phyloP scores from a whole-genome alignment of 2,888 invertebrate species.

The Pandemis heparana region DNA sequence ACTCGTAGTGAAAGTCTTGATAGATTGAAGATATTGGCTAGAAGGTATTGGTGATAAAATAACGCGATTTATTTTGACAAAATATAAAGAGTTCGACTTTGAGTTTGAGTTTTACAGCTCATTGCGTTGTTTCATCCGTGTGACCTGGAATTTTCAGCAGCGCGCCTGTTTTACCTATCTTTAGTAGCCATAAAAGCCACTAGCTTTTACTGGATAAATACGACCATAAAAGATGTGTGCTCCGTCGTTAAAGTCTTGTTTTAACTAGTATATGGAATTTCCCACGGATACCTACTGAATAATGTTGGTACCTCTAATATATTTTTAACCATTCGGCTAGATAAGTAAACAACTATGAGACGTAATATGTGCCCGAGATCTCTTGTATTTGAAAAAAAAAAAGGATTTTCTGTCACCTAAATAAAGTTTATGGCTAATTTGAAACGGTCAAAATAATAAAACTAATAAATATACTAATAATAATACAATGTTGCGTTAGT shows the following conservation, averaged over 20 bases:
- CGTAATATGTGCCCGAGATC: background rate
- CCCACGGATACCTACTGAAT: background rate
- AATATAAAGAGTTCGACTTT: too few species aligned
- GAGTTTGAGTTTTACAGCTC: slow-evolving; percentile 16
- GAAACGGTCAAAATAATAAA: too few species aligned
- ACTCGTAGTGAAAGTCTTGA: too few species aligned
- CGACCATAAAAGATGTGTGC: slow-evolving; percentile 21
- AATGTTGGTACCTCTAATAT: background rate
- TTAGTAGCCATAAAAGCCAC: slow-evolving; percentile 37
- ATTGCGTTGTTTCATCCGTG: slow-evolving; percentile 29
- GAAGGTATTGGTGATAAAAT: background rate
- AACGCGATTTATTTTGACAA: background rate
- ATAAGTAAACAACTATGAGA: background rate
- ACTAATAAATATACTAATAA: too few species aligned
- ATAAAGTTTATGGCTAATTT: too few species aligned
- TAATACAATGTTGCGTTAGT: too few species aligned
- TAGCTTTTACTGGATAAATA: slow-evolving; percentile 36
- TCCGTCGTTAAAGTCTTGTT: slow-evolving; percentile 9
- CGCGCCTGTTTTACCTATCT: slow-evolving; percentile 32
- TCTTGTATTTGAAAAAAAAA: background rate
- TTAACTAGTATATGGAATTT: background rate
- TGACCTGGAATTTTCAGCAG: slow-evolving; percentile 34
- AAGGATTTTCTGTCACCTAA: background rate
- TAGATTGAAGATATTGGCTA: too few species aligned
- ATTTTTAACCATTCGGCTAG: background rate